These are phyloP conservation scores for Rhopalosiphum nymphaeae DNA, from an alignment of 2,888 invertebrate genomes.

Conservation along the genomic window DNA sequence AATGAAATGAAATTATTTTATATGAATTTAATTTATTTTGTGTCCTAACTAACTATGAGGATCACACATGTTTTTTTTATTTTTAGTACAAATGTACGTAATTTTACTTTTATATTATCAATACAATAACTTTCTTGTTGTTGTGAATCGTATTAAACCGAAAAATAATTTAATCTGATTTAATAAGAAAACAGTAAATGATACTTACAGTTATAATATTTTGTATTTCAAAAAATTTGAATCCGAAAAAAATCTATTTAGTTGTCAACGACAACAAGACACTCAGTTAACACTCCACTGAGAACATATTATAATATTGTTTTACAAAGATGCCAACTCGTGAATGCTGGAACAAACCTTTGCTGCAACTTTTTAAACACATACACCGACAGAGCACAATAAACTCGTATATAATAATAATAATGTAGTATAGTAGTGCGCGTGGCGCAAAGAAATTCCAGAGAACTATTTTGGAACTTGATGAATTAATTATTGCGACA, in stretches of 20 bases:
- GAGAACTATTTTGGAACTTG: not conserved
- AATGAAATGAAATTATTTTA: not conserved
- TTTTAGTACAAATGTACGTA: no score
- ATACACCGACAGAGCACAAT: not conserved
- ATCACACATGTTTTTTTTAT: no score
- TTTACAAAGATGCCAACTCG: not conserved
- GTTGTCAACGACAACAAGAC: not conserved
- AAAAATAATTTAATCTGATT: not conserved
- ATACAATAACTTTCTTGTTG: no score
- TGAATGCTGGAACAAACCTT: not conserved
- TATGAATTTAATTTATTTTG: not conserved
- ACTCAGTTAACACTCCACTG: not conserved
- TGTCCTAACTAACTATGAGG: not conserved
- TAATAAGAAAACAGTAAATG: not conserved
- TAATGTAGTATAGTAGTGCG: not conserved
- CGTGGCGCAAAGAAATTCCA: not conserved
- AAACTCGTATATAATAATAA: not conserved
- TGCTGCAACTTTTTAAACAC: not conserved
- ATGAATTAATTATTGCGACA: slow-evolving; percentile 35
- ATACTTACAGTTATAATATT: not conserved
- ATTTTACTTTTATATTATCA: no score
- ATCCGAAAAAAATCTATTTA: not conserved
- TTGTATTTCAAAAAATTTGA: not conserved
- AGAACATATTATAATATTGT: not conserved
- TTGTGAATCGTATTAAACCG: not conserved